Percentiles rank a stretch among this genome's conserved stretches.
phyloP scores from a whole-genome alignment of 2,113 vertebrate genomes.

The Rhabdomys dilectus region DNA sequence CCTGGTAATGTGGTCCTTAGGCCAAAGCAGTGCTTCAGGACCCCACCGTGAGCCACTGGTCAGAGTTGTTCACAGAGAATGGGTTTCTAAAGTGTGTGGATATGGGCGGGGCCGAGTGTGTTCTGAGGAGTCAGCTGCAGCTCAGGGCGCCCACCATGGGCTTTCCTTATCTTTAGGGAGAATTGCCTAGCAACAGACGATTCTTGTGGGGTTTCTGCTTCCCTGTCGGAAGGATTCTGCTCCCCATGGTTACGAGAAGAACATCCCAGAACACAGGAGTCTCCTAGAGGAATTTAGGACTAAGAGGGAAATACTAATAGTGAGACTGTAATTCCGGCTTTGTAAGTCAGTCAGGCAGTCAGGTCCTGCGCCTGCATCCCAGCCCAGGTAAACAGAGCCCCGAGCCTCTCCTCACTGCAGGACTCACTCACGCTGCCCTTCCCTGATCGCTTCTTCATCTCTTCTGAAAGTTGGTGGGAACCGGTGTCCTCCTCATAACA shows the following conservation, averaged over 20 bases:
- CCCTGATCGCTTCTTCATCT: accelerated
- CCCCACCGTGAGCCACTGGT: accelerated
- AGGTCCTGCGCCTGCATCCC: too few relatives aligned
- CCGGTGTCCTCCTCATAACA: accelerated
- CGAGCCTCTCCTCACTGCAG: accelerated
- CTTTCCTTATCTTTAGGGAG: accelerated
- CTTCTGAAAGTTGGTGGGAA: not conserved
- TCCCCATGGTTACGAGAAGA: not conserved
- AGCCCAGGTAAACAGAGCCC: not conserved
- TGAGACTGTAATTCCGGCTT: not conserved
- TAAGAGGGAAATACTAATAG: too few relatives aligned
- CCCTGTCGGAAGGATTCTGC: not conserved
- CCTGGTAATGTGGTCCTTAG: not conserved
- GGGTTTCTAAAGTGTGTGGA: accelerated
- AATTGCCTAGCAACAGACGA: not conserved
- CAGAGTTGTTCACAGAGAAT: accelerated
- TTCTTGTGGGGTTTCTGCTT: not conserved
- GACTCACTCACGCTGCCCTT: accelerated
- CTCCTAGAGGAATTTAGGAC: not conserved
- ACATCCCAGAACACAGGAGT: not conserved
- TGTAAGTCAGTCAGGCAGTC: too few relatives aligned
- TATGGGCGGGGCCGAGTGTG: accelerated
- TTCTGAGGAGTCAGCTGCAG: not conserved
- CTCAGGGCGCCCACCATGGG: accelerated
- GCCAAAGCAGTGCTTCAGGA: not conserved